Conservation (phyloP, 1,140 invertebrate genomes). For the Solen grandis region DNA sequence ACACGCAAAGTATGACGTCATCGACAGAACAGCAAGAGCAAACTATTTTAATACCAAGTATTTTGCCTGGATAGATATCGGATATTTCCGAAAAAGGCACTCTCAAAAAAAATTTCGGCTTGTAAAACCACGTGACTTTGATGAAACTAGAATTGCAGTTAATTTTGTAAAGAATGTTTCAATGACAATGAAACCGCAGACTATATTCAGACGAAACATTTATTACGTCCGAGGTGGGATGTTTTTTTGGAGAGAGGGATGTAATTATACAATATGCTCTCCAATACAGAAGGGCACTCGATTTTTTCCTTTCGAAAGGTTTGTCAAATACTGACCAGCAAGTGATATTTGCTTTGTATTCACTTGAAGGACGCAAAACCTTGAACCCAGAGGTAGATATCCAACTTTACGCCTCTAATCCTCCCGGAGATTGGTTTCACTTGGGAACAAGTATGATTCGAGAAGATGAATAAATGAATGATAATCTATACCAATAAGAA, state of each 20-base stretch:
- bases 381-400: slow-evolving; percentile 10
- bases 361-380: neutral
- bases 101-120: slow-evolving; percentile 60
- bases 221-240: too few relatives aligned
- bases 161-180: slow-evolving; percentile 38
- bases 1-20: too few relatives aligned
- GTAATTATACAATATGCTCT: slow-evolving; percentile 13
- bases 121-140: slow-evolving; percentile 43
- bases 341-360: too few relatives aligned
- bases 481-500: too few relatives aligned
- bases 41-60: slow-evolving; percentile 49
- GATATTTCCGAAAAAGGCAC: too few relatives aligned
- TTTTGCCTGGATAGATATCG: too few relatives aligned
- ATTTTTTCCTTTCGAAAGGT: slow-evolving; percentile 11
- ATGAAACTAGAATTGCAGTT: too few relatives aligned
- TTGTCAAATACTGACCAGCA: slow-evolving; percentile 49
- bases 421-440: neutral
- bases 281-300: slow-evolving; percentile 12
- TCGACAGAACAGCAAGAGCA: slow-evolving; percentile 42
- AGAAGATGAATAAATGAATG: too few relatives aligned
- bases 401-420: neutral
- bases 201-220: slow-evolving; percentile 55
- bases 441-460: slow-evolving; percentile 13
- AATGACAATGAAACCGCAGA: slow-evolving; percentile 10
- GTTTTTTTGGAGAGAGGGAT: slow-evolving; percentile 28